These are phyloP conservation scores for Pardosa pseudoannulata DNA, from an alignment of 2,888 invertebrate genomes.

Conservation along the genomic window DNA sequence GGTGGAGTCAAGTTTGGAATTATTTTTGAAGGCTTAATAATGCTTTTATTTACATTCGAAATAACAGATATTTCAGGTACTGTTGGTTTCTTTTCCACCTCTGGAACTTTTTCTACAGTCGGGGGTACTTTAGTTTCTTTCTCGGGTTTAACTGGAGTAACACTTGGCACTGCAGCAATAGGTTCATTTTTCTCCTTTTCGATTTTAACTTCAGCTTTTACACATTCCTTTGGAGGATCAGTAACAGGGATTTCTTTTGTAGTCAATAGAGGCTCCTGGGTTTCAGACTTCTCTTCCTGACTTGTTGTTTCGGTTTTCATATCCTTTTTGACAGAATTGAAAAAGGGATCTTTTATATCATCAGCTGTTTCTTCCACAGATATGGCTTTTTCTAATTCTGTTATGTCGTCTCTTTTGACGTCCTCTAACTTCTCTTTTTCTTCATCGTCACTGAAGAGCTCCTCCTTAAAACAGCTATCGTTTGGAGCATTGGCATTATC, in stretches of 20 bases:
- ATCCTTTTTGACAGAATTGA: not conserved
- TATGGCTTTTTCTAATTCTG: slow-evolving; percentile 52
- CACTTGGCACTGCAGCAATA: not conserved
- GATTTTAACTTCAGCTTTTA: not conserved
- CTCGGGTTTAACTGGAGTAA: not conserved
- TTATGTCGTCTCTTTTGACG: slow-evolving; percentile 39
- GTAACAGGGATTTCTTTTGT: not conserved
- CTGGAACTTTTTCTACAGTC: not conserved
- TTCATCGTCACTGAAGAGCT: slow-evolving; percentile 67
- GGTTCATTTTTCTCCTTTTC: not conserved
- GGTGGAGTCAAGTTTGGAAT: not conserved
- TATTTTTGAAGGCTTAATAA: slow-evolving; percentile 16
- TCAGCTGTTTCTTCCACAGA: slow-evolving; percentile 38
- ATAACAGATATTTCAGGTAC: not conserved
- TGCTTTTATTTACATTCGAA: not conserved
- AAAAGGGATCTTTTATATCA: not conserved
- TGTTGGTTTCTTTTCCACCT: not conserved
- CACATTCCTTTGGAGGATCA: not conserved
- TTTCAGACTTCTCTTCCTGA: not conserved
- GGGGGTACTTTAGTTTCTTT: not conserved
- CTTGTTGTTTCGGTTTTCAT: not conserved
- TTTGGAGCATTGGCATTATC: slow-evolving; percentile 19
- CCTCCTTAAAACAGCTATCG: slow-evolving; percentile 50
- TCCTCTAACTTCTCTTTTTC: slow-evolving; percentile 57
- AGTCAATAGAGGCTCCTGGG: not conserved